A percentile compares a stretch with the other conserved stretches of the same genome.
Conservation (phyloP, 2,113 vertebrate genomes). For the Shinisaurus crocodilurus region DNA sequence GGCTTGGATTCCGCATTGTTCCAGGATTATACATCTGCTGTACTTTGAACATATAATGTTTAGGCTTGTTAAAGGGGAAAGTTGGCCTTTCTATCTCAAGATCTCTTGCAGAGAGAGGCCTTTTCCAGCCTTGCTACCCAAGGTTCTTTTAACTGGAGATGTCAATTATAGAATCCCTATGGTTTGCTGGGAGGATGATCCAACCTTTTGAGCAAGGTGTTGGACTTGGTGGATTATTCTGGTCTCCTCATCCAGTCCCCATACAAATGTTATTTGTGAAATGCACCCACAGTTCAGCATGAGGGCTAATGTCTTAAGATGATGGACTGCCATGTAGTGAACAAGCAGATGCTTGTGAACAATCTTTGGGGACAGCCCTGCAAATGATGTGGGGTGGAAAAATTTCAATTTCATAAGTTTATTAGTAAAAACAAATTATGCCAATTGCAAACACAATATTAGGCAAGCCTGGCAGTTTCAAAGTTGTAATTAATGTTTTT, state of each 20-base stretch:
- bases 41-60: background rate
- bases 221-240: background rate
- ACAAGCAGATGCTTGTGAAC: background rate
- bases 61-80: background rate
- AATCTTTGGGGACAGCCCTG: background rate
- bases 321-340: background rate
- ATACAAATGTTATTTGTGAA: background rate
- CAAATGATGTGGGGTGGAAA: too few relatives aligned
- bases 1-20: background rate
- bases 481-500: too few relatives aligned
- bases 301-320: background rate
- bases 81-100: background rate
- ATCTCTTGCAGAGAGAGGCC: background rate
- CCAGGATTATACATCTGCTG: background rate
- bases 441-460: too few relatives aligned
- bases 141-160: background rate
- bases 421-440: too few relatives aligned
- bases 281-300: background rate
- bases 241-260: background rate
- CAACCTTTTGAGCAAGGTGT: background rate
- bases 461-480: too few relatives aligned
- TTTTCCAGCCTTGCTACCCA: background rate
- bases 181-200: background rate
- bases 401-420: too few relatives aligned
- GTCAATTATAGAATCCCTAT: too few relatives aligned